Conservation (phyloP, 2,797 vertebrate genomes). For the Sebastes kiyomatsui region DNA sequence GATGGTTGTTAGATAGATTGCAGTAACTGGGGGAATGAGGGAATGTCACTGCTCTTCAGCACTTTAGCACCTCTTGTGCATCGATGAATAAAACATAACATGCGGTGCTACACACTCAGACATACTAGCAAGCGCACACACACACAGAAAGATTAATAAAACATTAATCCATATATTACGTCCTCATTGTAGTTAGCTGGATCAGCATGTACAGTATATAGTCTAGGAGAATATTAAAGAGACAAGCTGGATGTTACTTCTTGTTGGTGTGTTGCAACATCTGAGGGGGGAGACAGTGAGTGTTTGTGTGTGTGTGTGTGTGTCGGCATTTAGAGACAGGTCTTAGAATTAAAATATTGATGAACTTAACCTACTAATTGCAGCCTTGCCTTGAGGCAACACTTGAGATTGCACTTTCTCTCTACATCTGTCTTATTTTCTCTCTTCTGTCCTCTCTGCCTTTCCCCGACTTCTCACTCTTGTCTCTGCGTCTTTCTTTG, state of each 20-base stretch:
- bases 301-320: not conserved
- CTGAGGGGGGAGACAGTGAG: not conserved
- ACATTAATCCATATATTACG: slow-evolving; percentile 50
- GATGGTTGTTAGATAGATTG: slow-evolving; percentile 45
- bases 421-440: slow-evolving; percentile 23
- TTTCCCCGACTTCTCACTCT: not conserved
- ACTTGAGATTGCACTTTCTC: slow-evolving; percentile 32
- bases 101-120: not conserved
- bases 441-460: not conserved
- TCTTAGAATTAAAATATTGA: slow-evolving; percentile 47
- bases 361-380: slow-evolving; percentile 61
- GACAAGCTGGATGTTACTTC: not conserved
- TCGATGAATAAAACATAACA: slow-evolving; percentile 55
- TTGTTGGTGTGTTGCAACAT: slow-evolving; percentile 20
- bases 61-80: slow-evolving; percentile 33
- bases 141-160: slow-evolving; percentile 38
- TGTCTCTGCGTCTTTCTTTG: not conserved
- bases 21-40: slow-evolving; percentile 23
- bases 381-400: slow-evolving; percentile 42
- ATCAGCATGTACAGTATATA: slow-evolving; percentile 36
- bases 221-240: slow-evolving; percentile 14
- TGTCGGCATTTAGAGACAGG: slow-evolving; percentile 20
- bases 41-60: slow-evolving; percentile 36
- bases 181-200: slow-evolving; percentile 27
- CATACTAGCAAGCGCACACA: not conserved